These are phyloP conservation scores for Pheosia gnoma DNA, from an alignment of 2,888 invertebrate species.

Conservation along the genomic window DNA sequence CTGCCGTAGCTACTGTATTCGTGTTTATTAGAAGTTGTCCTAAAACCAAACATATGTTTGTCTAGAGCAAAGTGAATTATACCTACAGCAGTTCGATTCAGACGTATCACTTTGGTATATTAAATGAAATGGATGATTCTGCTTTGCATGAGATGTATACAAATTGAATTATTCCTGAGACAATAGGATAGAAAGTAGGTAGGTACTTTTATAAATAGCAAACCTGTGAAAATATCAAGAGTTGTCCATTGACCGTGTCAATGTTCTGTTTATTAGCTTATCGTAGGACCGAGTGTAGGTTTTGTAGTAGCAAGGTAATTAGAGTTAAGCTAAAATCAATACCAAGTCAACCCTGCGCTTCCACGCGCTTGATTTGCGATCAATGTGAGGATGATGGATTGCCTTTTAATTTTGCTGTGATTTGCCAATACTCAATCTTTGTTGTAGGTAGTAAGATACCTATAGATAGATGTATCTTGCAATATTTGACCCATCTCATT, in stretches of 20 bases:
- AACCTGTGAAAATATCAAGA: not conserved
- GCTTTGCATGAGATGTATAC: no score
- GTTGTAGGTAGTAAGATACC: no score
- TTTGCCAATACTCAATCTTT: not conserved
- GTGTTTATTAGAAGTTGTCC: slow-evolving; percentile 20
- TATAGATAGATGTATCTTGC: not conserved
- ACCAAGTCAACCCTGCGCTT: slow-evolving; percentile 43
- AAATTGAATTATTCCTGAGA: no score
- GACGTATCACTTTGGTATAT: no score
- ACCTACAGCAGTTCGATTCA: not conserved
- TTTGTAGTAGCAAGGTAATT: slow-evolving; percentile 51
- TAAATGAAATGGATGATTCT: no score
- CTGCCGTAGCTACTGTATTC: not conserved
- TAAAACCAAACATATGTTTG: slow-evolving; percentile 15
- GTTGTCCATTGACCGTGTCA: slow-evolving; percentile 15
- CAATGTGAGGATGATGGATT: slow-evolving; percentile 51
- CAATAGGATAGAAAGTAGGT: no score
- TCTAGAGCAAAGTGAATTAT: slow-evolving; percentile 12
- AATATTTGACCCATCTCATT: not conserved
- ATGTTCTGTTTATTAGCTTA: slow-evolving; percentile 40
- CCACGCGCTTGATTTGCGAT: slow-evolving; percentile 58
- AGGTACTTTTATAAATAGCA: not conserved
- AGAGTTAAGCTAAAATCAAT: slow-evolving; percentile 70
- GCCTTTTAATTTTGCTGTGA: slow-evolving; percentile 13
- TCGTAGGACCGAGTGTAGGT: slow-evolving; percentile 25